Conservation (phyloP, 2,888 invertebrate species). For the Crossocerus cetratus region DNA sequence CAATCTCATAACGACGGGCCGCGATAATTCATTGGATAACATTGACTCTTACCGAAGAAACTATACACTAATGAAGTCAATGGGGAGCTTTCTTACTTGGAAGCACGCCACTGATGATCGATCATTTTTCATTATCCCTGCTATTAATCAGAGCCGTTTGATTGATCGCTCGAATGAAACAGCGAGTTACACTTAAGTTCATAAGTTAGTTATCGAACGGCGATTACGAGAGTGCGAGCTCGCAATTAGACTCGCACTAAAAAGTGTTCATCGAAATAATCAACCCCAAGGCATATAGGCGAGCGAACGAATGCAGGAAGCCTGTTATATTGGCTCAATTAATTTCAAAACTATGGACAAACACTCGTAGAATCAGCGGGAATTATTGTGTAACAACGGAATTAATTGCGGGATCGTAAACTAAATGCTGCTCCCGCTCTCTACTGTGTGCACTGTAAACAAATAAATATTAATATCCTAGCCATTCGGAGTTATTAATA, state of each 20-base stretch:
- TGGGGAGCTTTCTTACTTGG: neutral
- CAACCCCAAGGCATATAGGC: too few relatives aligned
- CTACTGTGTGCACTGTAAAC: too few relatives aligned
- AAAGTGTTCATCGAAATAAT: conserved; percentile 1
- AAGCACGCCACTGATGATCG: neutral
- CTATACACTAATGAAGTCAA: neutral
- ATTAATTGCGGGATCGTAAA: too few relatives aligned
- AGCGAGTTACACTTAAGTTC: conserved; percentile 15
- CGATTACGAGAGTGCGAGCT: conserved; percentile 29
- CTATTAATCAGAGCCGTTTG: conserved; percentile 34
- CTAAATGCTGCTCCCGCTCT: too few relatives aligned
- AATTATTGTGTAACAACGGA: too few relatives aligned
- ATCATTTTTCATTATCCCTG: conserved; percentile 37
- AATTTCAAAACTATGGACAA: too few relatives aligned
- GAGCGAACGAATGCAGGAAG: conserved; percentile 11
- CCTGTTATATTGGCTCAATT: too few relatives aligned
- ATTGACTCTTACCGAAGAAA: conserved; percentile 1
- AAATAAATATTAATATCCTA: too few relatives aligned
- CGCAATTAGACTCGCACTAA: neutral
- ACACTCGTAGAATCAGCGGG: too few relatives aligned
- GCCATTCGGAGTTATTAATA: too few relatives aligned
- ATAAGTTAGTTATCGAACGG: conserved; percentile 32
- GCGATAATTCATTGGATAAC: neutral
- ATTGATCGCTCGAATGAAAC: conserved; percentile 32
- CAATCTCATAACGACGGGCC: neutral